Evolutionary conservation across 2,797 vertebrate genomes (phyloP).

Genomic region (Adelosebastes latens): DNA sequence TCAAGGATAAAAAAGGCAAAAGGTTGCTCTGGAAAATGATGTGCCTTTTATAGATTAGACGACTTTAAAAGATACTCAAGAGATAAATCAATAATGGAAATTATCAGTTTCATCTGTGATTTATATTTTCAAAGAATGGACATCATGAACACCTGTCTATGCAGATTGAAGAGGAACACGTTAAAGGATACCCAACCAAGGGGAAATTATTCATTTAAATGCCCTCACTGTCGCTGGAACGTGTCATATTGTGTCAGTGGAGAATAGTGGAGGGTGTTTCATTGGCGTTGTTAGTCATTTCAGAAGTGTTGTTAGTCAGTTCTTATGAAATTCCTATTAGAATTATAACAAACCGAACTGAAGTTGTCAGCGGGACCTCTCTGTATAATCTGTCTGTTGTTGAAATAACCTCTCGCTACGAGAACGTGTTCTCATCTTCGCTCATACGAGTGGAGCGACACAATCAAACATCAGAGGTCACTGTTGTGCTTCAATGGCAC

Average conservation of each 20-base stretch:
- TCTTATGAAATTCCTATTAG: constrained; percentile 40
- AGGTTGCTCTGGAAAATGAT: background rate
- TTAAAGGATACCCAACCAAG: background rate
- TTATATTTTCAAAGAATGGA: background rate
- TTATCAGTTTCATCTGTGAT: background rate
- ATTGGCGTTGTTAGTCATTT: constrained; percentile 42
- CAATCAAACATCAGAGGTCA: constrained; percentile 83
- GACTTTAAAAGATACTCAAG: background rate
- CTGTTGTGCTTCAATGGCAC: constrained; percentile 88
- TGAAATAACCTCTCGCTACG: constrained; percentile 17
- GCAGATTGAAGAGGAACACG: background rate
- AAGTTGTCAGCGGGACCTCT: constrained; percentile 36
- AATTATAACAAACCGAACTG: constrained; percentile 41
- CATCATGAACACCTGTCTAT: background rate
- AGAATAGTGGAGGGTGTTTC: constrained; percentile 27
- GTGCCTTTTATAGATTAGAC: background rate
- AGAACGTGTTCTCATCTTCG: constrained; percentile 11
- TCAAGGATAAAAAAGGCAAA: too few species aligned
- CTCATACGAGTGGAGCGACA: constrained; percentile 65
- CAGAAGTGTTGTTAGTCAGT: constrained; percentile 44
- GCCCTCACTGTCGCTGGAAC: background rate
- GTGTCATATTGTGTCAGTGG: background rate
- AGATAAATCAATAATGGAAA: background rate
- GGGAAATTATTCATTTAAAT: constrained; percentile 6
- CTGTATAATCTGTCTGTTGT: constrained; percentile 40